Conservation (phyloP, 2,797 vertebrate genomes). For the Buphagus erythrorhynchus region DNA sequence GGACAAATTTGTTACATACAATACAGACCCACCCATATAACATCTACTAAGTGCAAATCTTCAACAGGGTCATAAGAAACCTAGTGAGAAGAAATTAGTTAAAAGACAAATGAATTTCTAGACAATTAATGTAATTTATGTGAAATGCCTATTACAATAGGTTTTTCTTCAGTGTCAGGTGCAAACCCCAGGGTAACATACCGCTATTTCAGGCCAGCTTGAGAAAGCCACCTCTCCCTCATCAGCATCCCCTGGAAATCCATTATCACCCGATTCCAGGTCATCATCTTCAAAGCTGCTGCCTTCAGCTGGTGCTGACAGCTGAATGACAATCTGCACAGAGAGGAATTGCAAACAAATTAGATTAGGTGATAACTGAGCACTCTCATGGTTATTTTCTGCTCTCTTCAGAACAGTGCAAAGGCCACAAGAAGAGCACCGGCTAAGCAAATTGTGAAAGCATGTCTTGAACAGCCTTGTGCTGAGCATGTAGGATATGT, state of each 20-base stretch:
- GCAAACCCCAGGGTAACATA: slow-evolving; percentile 47
- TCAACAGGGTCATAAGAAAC: not conserved
- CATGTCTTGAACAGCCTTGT: not conserved
- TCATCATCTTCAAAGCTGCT: slow-evolving; percentile 88
- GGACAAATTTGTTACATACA: not conserved
- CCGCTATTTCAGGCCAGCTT: slow-evolving; percentile 76
- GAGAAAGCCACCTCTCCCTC: slow-evolving; percentile 70
- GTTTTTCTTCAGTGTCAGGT: not conserved
- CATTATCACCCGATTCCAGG: slow-evolving; percentile 84
- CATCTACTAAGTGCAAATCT: not conserved
- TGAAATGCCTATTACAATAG: not conserved
- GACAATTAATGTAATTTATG: not conserved
- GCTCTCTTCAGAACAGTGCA: not conserved
- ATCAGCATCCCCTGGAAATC: slow-evolving; percentile 77
- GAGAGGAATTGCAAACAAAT: not conserved
- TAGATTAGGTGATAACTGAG: slow-evolving; percentile 1
- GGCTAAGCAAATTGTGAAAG: not conserved
- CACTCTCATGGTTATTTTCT: not conserved
- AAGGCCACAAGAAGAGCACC: not conserved
- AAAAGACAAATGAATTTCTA: not conserved
- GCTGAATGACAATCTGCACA: slow-evolving; percentile 88
- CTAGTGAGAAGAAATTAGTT: not conserved
- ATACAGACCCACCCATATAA: not conserved
- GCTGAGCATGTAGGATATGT: not conserved
- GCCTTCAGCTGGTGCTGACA: slow-evolving; percentile 82